Evolutionary conservation across 2,113 vertebrate species (phyloP).

Genomic region (Carassius auratus): DNA sequence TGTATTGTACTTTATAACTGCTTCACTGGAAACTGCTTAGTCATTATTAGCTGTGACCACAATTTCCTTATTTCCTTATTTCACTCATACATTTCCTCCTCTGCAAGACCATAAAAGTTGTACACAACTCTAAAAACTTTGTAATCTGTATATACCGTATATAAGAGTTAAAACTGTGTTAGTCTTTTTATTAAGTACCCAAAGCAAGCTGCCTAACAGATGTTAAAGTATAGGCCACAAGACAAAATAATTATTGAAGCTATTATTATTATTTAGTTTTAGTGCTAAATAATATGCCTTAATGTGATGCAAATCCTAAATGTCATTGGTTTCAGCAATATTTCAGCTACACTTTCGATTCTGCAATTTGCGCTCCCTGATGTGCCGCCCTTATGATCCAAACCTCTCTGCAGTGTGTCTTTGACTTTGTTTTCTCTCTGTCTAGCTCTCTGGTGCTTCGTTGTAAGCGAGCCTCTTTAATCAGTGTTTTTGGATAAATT

Average conservation of each 20-base stretch:
- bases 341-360: conserved; percentile 35
- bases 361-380: conserved; percentile 26
- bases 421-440: conserved; percentile 12
- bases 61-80: not conserved
- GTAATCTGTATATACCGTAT: not conserved
- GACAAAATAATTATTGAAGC: not conserved
- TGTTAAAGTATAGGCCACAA: no score
- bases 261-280: no score
- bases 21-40: not conserved
- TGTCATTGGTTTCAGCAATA: conserved; percentile 39
- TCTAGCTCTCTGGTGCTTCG: not conserved
- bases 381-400: not conserved
- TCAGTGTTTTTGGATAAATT: conserved; percentile 17
- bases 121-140: not conserved
- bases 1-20: not conserved
- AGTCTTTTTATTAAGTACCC: not conserved
- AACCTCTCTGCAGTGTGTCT: not conserved
- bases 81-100: not conserved
- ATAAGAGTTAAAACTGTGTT: no score
- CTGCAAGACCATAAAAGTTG: not conserved
- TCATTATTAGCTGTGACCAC: not conserved
- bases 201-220: not conserved
- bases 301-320: conserved; percentile 32
- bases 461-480: not conserved
- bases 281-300: not conserved